A percentile compares a stretch with the other conserved stretches of the same genome.
phyloP scores from a whole-genome alignment of 1,140 invertebrate genomes.

The Spodoptera litura region DNA sequence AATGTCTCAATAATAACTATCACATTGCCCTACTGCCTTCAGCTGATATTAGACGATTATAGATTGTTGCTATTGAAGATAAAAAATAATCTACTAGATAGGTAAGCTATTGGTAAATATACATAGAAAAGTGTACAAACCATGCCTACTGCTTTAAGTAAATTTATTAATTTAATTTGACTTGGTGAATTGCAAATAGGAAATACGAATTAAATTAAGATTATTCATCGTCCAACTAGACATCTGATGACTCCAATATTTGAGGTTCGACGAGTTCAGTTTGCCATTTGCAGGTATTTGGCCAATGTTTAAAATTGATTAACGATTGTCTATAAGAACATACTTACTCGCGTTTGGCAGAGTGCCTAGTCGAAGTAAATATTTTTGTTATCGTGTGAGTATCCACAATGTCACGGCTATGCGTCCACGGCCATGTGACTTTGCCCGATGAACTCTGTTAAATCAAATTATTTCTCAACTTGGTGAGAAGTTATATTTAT shows the following conservation, averaged over 20 bases:
- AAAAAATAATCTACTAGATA: not conserved
- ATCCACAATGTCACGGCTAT: constrained; percentile 51
- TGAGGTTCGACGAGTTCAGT: not conserved
- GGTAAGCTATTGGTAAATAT: constrained; percentile 1
- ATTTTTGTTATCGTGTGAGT: constrained; percentile 47
- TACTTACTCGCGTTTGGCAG: constrained; percentile 46
- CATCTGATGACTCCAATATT: not conserved
- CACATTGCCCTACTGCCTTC: constrained; percentile 6
- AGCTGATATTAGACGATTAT: not conserved
- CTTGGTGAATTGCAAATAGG: too few relatives aligned
- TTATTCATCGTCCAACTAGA: not conserved
- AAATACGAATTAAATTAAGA: not conserved
- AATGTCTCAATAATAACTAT: constrained; percentile 2
- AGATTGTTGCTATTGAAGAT: constrained; percentile 2
- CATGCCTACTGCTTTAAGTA: not conserved
- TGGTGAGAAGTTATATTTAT: constrained; percentile 19
- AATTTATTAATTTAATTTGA: not conserved
- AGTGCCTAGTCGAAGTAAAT: constrained; percentile 49
- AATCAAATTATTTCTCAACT: constrained; percentile 41
- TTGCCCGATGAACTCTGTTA: constrained; percentile 2
- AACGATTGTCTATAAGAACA: not conserved
- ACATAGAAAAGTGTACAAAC: not conserved
- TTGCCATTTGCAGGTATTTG: not conserved
- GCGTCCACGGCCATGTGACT: constrained; percentile 9
- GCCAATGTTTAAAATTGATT: not conserved